Evolutionary conservation across 2,888 invertebrate genomes (phyloP).

Genomic region (Coecobrya sp.): DNA sequence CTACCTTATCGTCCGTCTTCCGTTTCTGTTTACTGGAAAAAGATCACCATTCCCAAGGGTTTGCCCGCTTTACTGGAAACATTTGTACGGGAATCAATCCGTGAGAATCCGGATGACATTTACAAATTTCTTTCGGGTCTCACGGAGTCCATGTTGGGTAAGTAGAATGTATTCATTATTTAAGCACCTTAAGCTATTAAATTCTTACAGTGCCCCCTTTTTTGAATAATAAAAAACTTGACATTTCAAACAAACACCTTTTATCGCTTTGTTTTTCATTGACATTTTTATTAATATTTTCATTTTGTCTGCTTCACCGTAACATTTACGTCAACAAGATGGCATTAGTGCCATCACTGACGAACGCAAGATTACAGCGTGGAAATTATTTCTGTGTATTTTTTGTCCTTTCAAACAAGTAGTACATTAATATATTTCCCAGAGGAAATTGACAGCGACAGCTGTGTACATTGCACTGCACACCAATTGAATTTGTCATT

Average conservation of each 20-base stretch:
- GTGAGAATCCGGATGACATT: slow-evolving; percentile 81
- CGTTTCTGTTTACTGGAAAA: slow-evolving; percentile 81
- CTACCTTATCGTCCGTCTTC: slow-evolving; percentile 66
- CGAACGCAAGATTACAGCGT: not conserved
- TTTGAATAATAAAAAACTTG: not conserved
- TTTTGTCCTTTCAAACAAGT: slow-evolving; percentile 4
- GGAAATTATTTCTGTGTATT: not conserved
- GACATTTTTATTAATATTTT: not conserved
- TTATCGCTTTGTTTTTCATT: not conserved
- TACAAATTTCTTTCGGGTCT: slow-evolving; percentile 74
- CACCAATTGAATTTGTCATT: slow-evolving; percentile 50
- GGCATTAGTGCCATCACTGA: not conserved
- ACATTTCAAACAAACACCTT: no score
- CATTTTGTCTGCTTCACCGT: not conserved
- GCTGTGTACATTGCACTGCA: slow-evolving; percentile 16
- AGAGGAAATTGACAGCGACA: slow-evolving; percentile 27
- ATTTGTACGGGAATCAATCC: slow-evolving; percentile 79
- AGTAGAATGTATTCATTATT: not conserved
- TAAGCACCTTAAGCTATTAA: no score
- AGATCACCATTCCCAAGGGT: slow-evolving; percentile 83
- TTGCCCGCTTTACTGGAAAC: slow-evolving; percentile 82
- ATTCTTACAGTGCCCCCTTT: no score
- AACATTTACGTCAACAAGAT: not conserved
- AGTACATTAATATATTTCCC: not conserved
- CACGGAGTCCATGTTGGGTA: slow-evolving; percentile 76